Evolutionary conservation across 2,113 vertebrate species (phyloP).

Genomic region (Micromys minutus): DNA sequence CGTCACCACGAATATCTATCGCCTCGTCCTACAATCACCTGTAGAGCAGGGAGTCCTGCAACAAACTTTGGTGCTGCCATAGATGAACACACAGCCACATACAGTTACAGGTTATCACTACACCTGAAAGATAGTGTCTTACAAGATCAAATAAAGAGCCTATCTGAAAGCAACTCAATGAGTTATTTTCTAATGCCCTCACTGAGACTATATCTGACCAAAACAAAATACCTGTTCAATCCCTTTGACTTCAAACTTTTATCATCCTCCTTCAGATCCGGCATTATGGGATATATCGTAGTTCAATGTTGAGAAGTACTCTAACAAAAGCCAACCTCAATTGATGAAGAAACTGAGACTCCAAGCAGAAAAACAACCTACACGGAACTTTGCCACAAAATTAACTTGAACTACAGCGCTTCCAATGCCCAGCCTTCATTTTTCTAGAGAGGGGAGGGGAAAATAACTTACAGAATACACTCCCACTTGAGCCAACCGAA

Average conservation of each 20-base stretch:
- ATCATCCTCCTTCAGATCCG: conserved; percentile 51
- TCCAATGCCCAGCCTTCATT: conserved; percentile 61
- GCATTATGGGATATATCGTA: conserved; percentile 38
- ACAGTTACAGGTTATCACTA: neutral
- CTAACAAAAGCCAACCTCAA: conserved; percentile 78
- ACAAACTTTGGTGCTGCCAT: neutral
- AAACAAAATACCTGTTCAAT: conserved; percentile 78
- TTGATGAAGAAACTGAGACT: conserved; percentile 70
- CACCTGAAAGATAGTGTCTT: conserved; percentile 1
- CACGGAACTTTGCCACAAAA: conserved; percentile 65
- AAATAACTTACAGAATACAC: conserved; percentile 73
- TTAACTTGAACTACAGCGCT: conserved; percentile 63
- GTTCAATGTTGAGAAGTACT: conserved; percentile 74
- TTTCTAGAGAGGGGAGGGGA: conserved; percentile 35
- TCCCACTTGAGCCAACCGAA: conserved; percentile 72
- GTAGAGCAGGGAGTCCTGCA: neutral
- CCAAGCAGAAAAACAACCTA: conserved; percentile 64
- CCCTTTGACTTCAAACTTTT: conserved; percentile 53
- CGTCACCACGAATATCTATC: neutral
- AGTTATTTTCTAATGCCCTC: conserved; percentile 62
- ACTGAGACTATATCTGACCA: conserved; percentile 69
- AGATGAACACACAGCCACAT: neutral
- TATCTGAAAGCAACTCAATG: neutral
- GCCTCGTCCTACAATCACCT: neutral
- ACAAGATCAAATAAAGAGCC: neutral